A percentile compares a stretch with the other conserved stretches of the same genome.
phyloP scores from a whole-genome alignment of 2,888 invertebrate species.

The Eucriotettix oculatus region DNA sequence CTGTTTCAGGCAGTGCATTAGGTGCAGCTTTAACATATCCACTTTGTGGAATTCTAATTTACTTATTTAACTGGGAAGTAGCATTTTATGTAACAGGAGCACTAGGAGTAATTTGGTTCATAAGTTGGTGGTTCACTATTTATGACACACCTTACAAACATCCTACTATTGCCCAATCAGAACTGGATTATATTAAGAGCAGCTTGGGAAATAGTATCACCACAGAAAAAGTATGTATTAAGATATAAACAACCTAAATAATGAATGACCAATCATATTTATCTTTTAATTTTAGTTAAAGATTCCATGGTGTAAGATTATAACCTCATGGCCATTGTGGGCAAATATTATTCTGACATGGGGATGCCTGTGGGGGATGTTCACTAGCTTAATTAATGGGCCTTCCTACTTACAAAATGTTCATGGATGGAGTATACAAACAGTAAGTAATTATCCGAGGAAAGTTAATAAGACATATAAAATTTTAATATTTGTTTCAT shows the following conservation, averaged over 20 bases:
- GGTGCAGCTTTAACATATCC: slow-evolving; percentile 52
- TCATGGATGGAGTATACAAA: slow-evolving; percentile 48
- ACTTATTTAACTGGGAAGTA: slow-evolving; percentile 48
- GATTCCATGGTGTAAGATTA: slow-evolving; percentile 44
- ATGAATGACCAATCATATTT: not conserved
- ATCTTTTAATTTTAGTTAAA: slow-evolving; percentile 21
- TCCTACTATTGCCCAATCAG: slow-evolving; percentile 41
- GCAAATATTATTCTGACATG: slow-evolving; percentile 44
- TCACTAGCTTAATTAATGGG: slow-evolving; percentile 50
- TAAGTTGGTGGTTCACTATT: slow-evolving; percentile 42
- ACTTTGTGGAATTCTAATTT: slow-evolving; percentile 48
- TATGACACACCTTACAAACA: slow-evolving; percentile 47
- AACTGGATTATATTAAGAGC: slow-evolving; percentile 38
- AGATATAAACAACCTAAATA: not conserved
- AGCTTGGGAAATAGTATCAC: slow-evolving; percentile 31
- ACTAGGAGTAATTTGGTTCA: slow-evolving; percentile 46
- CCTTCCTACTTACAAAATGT: slow-evolving; percentile 53
- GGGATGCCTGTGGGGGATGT: slow-evolving; percentile 51
- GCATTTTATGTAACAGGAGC: slow-evolving; percentile 49
- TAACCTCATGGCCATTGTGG: slow-evolving; percentile 44
- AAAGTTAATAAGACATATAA: too few relatives aligned
- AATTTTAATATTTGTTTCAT: too few relatives aligned
- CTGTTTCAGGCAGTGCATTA: slow-evolving; percentile 38
- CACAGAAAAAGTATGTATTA: slow-evolving; percentile 19
- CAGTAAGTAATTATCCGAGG: slow-evolving; percentile 34